phyloP scores from a whole-genome alignment of 2,797 vertebrate species.

The Tenualosa ilisha region DNA sequence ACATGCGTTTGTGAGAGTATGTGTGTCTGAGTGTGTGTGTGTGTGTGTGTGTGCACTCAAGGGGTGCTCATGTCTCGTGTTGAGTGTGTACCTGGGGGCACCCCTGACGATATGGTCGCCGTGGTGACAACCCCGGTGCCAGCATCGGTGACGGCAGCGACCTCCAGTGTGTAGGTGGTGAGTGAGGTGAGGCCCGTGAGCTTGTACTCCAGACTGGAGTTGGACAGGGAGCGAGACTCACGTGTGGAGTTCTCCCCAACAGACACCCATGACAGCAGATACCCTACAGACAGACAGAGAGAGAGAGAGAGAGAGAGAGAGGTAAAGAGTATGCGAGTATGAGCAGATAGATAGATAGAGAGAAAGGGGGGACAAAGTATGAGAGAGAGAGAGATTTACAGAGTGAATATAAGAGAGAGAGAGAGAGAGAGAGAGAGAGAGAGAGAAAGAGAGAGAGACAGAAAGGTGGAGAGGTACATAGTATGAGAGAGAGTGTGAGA shows the following conservation, averaged over 20 bases:
- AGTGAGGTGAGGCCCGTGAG: constrained; percentile 87
- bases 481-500: not conserved
- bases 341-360: too few species aligned
- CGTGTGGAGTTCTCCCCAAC: constrained; percentile 78
- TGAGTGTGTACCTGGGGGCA: constrained; percentile 86
- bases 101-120: constrained; percentile 92
- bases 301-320: not conserved
- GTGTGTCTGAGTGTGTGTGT: not conserved
- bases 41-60: not conserved
- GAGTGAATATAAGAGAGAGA: not conserved
- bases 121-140: constrained; percentile 80
- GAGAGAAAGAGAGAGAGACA: not conserved
- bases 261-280: constrained; percentile 88
- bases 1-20: too few species aligned
- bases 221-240: constrained; percentile 74
- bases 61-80: too few species aligned
- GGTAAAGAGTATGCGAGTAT: not conserved
- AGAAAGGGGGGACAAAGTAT: too few species aligned
- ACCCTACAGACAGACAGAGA: constrained; percentile 71
- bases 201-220: constrained; percentile 85
- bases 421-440: not conserved
- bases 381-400: too few species aligned
- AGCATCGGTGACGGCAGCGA: constrained; percentile 82
- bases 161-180: constrained; percentile 88
- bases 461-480: not conserved